phyloP scores from a whole-genome alignment of 2,888 invertebrate species.

The Rhodophaea formosa region DNA sequence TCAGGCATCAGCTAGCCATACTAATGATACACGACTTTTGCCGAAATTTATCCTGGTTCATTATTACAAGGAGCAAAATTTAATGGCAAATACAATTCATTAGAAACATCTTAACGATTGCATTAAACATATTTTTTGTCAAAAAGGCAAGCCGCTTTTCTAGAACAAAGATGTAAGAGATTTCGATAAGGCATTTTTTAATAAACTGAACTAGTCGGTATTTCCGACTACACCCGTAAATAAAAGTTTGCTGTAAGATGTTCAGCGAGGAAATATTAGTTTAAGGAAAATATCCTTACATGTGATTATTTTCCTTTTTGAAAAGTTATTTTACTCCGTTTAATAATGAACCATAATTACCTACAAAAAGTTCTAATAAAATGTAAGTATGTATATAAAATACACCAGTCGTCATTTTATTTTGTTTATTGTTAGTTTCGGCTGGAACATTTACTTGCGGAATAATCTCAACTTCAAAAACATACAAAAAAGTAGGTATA shows the following conservation, averaged over 20 bases:
- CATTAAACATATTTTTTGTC: no score
- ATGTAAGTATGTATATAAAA: not conserved
- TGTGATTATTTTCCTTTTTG: no score
- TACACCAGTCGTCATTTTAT: not conserved
- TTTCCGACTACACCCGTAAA: no score
- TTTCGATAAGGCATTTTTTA: no score
- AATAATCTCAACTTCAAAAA: not conserved
- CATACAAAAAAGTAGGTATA: not conserved
- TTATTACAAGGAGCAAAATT: not conserved
- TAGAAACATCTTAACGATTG: no score
- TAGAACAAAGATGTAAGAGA: no score
- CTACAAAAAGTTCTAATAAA: not conserved
- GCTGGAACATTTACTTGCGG: not conserved
- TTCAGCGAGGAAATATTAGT: no score
- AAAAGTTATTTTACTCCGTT: not conserved
- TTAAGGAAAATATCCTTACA: no score
- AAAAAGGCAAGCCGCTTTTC: no score
- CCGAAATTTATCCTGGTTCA: not conserved
- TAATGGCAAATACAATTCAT: no score
- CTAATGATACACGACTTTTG: slow-evolving; percentile 4
- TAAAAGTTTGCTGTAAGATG: no score
- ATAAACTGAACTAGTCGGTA: no score
- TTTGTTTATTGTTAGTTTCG: not conserved
- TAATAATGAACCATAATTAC: not conserved
- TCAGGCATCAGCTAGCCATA: slow-evolving; percentile 20